These are phyloP conservation scores for Heptranchias perlo DNA, from an alignment of 2,113 vertebrate genomes.

Conservation along the genomic window DNA sequence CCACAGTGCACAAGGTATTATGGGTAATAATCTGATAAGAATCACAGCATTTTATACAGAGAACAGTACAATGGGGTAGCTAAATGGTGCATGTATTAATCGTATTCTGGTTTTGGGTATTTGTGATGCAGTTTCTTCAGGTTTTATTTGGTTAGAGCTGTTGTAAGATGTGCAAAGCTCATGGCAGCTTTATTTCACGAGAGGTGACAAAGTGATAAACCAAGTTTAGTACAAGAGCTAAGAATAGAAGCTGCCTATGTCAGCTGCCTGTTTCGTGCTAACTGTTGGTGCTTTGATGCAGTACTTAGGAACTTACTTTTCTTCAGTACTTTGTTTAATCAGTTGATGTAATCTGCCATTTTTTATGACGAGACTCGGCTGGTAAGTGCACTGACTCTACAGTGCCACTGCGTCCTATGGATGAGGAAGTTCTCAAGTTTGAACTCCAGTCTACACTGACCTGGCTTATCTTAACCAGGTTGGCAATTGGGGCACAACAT, in stretches of 20 bases:
- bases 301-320: background rate
- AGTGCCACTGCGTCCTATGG: background rate
- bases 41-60: background rate
- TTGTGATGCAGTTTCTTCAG: background rate
- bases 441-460: background rate
- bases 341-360: background rate
- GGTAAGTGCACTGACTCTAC: background rate
- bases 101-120: background rate
- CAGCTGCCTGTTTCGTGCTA: background rate
- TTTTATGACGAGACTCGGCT: background rate
- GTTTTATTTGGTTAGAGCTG: background rate
- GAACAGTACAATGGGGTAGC: background rate
- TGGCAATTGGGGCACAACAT: background rate
- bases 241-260: background rate
- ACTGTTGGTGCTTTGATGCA: background rate
- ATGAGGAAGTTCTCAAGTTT: background rate
- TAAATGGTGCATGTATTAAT: background rate
- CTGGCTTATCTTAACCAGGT: background rate
- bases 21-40: background rate
- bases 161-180: background rate
- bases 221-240: background rate
- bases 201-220: background rate
- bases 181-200: background rate
- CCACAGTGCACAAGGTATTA: background rate
- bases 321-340: background rate